Conservation (phyloP, 2,113 vertebrate species). For the Chamaetylas fuelleborni region DNA sequence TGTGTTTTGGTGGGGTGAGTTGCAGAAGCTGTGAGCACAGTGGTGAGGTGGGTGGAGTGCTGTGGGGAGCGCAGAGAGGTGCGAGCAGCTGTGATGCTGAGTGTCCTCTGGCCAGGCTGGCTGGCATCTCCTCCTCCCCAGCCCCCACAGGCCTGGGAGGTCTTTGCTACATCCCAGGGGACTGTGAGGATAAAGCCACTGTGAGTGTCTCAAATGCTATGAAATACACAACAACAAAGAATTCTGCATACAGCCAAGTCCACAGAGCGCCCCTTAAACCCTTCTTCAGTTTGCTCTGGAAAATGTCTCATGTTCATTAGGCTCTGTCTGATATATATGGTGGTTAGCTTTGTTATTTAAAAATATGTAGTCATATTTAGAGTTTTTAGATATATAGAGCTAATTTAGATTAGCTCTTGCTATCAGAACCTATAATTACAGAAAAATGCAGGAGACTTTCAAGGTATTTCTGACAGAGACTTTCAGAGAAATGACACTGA, state of each 20-base stretch:
- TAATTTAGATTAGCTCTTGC: background rate
- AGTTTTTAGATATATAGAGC: background rate
- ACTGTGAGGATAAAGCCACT: background rate
- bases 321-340: background rate
- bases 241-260: background rate
- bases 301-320: background rate
- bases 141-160: background rate
- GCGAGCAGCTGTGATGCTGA: accelerated
- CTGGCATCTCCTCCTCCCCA: background rate
- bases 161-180: background rate
- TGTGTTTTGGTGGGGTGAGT: background rate
- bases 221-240: background rate
- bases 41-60: background rate
- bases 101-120: too few relatives aligned
- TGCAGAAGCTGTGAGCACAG: accelerated
- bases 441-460: background rate
- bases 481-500: background rate
- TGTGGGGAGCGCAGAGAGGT: accelerated
- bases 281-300: background rate
- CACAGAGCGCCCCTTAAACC: background rate
- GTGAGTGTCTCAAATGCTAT: background rate
- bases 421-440: background rate
- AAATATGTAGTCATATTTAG: background rate
- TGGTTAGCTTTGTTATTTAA: background rate
- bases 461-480: background rate